Conservation (phyloP, 2,797 vertebrate genomes). For the Iguana delicatissima region DNA sequence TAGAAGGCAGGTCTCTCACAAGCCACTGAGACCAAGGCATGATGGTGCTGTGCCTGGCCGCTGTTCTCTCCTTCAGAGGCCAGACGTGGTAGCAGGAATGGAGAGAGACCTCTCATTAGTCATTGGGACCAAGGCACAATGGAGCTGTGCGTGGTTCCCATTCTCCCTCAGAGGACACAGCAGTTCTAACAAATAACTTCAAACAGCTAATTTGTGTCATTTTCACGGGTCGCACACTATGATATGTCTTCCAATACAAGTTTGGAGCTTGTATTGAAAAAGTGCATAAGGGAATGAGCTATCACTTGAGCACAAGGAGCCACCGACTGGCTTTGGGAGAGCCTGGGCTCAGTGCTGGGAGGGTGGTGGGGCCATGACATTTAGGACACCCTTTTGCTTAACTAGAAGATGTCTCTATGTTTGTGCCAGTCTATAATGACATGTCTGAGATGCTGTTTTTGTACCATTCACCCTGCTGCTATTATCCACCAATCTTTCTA, state of each 20-base stretch:
- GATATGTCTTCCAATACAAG: not conserved
- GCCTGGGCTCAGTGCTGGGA: not conserved
- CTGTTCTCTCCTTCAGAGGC: no score
- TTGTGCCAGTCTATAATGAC: no score
- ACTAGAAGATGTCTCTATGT: not conserved
- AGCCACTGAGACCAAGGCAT: no score
- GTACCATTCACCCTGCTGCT: not conserved
- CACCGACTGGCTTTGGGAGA: not conserved
- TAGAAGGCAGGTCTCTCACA: no score
- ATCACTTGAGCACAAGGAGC: not conserved
- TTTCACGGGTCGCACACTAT: not conserved
- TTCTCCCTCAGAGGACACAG: no score
- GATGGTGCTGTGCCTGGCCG: no score
- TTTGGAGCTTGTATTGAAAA: not conserved
- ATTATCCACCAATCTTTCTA: not conserved
- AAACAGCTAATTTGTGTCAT: not conserved
- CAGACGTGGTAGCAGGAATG: no score
- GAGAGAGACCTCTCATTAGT: no score
- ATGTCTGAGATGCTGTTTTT: not conserved
- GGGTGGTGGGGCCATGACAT: not conserved
- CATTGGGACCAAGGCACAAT: no score
- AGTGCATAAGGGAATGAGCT: not conserved
- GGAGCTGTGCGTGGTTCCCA: no score
- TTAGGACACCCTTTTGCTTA: not conserved
- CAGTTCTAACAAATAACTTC: no score